Conservation (phyloP, 2,113 vertebrate genomes). For the Malurus melanocephalus region DNA sequence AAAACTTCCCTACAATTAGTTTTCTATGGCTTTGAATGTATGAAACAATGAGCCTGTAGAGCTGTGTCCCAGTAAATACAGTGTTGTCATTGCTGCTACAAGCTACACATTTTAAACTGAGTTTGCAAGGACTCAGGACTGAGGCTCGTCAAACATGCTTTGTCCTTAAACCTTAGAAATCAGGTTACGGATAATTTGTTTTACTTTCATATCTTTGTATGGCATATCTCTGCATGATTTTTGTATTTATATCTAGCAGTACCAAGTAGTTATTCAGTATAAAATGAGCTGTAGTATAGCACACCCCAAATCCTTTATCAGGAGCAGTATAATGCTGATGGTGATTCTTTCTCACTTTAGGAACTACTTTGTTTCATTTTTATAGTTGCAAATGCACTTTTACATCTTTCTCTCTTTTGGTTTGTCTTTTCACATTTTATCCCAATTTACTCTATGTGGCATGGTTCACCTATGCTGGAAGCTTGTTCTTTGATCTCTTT, state of each 20-base stretch:
- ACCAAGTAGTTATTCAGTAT: neutral
- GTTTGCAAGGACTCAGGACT: neutral
- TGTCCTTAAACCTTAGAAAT: neutral
- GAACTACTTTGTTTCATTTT: neutral
- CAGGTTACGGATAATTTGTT: neutral
- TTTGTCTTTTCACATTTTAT: neutral
- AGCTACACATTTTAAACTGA: neutral
- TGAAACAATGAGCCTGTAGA: neutral
- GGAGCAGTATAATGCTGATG: neutral
- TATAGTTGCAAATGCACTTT: neutral
- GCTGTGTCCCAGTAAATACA: neutral
- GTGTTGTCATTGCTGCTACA: neutral
- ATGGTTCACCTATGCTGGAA: neutral
- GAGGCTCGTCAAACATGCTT: neutral
- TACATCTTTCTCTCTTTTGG: neutral
- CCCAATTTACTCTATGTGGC: neutral
- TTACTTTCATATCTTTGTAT: neutral
- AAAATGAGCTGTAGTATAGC: neutral
- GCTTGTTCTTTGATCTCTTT: neutral
- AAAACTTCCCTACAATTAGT: neutral
- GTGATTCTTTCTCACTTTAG: neutral
- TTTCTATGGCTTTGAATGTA: neutral
- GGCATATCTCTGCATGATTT: neutral
- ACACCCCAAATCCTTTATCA: neutral
- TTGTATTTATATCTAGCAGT: neutral